Conservation (phyloP, 2,888 invertebrate species). For the Ecliptopera silaceata region DNA sequence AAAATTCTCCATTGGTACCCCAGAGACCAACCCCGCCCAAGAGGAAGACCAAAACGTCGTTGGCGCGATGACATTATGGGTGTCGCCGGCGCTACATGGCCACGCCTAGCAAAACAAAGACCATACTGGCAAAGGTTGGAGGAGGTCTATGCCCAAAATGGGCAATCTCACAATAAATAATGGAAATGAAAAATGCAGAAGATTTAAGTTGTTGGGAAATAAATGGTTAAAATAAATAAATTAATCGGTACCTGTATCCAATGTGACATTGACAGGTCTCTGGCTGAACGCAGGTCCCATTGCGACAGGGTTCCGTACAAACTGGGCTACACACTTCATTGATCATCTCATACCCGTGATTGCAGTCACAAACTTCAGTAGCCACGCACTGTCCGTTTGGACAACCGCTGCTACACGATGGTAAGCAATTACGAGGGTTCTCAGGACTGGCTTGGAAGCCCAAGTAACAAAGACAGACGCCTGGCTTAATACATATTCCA, state of each 20-base stretch:
- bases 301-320: conserved; percentile 68
- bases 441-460: conserved; percentile 26
- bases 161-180: too few relatives aligned
- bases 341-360: conserved; percentile 40
- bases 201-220: too few relatives aligned
- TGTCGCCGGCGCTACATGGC: too few relatives aligned
- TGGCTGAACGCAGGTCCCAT: conserved; percentile 75
- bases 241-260: conserved; percentile 5
- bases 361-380: conserved; percentile 48
- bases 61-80: too few relatives aligned
- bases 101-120: too few relatives aligned
- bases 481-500: conserved; percentile 30
- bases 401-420: conserved; percentile 21
- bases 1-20: too few relatives aligned
- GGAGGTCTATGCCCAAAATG: too few relatives aligned
- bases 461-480: conserved; percentile 31
- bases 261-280: conserved; percentile 69
- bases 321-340: conserved; percentile 39
- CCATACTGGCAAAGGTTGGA: too few relatives aligned
- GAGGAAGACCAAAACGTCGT: too few relatives aligned
- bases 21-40: too few relatives aligned
- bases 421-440: conserved; percentile 32
- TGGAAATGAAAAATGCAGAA: too few relatives aligned
- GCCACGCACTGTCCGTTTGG: conserved; percentile 42
- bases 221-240: too few relatives aligned